A percentile compares a stretch with the other conserved stretches of the same genome.
Evolutionary conservation across 2,888 invertebrate species (phyloP).

Genomic region (Drosophila infuscata): DNA sequence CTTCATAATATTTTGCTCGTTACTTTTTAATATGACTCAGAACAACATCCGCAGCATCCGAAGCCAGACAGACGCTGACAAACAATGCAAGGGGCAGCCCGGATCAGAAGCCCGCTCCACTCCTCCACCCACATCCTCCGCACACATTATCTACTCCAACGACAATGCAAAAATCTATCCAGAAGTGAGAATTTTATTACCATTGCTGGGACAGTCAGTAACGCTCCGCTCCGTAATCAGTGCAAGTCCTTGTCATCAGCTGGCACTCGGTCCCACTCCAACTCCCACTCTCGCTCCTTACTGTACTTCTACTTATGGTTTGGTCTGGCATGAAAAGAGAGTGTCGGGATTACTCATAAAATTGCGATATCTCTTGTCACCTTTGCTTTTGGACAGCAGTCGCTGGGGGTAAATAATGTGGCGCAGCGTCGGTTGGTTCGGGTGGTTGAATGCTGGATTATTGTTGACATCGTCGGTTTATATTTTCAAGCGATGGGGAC

Average conservation of each 20-base stretch:
- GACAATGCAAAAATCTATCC: constrained; percentile 77
- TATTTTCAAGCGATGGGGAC: constrained; percentile 4
- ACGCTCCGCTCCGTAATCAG: constrained; percentile 58
- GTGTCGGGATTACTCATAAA: constrained; percentile 79
- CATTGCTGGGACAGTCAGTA: constrained; percentile 36
- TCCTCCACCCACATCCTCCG: not conserved
- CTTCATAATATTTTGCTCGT: constrained; percentile 79
- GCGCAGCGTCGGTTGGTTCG: not conserved
- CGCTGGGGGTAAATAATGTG: constrained; percentile 31
- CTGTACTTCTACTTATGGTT: not conserved
- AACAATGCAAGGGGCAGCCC: constrained; percentile 45
- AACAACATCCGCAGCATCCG: constrained; percentile 70
- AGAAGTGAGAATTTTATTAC: constrained; percentile 76
- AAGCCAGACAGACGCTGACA: constrained; percentile 54
- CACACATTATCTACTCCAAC: constrained; percentile 66
- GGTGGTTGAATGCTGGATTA: constrained; percentile 38
- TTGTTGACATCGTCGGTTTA: constrained; percentile 42
- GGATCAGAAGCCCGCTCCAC: not conserved
- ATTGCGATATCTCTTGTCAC: constrained; percentile 83
- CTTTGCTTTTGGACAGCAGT: constrained; percentile 60
- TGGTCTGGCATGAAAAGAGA: constrained; percentile 51
- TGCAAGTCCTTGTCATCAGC: constrained; percentile 63
- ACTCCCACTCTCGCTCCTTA: not conserved
- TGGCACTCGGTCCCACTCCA: constrained; percentile 4
- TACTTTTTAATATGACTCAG: constrained; percentile 79